Evolutionary conservation across 2,797 vertebrate species (phyloP), one percentile per base, ranked within the genome.

Genomic region (Acanthopagrus latus): DNA sequence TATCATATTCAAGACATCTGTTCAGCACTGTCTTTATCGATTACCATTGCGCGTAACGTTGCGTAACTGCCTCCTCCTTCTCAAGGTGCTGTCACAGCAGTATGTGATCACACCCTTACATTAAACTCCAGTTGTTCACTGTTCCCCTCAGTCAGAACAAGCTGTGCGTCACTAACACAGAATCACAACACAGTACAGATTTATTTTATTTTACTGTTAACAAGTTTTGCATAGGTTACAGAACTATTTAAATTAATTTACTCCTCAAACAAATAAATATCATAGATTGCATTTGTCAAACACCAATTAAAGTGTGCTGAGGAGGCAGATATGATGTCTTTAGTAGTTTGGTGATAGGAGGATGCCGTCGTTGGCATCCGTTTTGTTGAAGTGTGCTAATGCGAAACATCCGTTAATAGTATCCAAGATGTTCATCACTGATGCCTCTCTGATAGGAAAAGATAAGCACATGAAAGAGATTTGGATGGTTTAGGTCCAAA

Each of bases 1-100:
- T 46, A 78, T 75, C 76, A 67, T 46, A 7, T 62, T 73, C n/a
- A n/a, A 43, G 50, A 82, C 60, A 60, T 79, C 41, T 70, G 17
- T 23, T 47, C 3, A 20, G 48, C 12, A 7, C 33, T 0, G 21
- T 62, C 43, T 68, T 33, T 13, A 2, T 71, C 57, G 52, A 7
- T 65, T 29, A 44, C n/a, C 25, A 38, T 13, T 13, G 21, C 16
- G 23, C 20, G 50, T 18, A 17, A 70, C 43, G 58, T 41, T 20
- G 41, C 9, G 2, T 38, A 29, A 23, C 41, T 38, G 51, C 58
- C 68, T 29, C 25, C 14, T 16, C 52, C 16, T 10, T n/a, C 41
- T 43, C 23, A 25, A 16, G 2, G 20, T 25, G 12, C 0, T 17
- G 11, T 41, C 33, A 48, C 43, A 60, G 27, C 18, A 57, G 44